Evolutionary conservation across 2,113 vertebrate species (phyloP).

Genomic region (Mesitornis unicolor): DNA sequence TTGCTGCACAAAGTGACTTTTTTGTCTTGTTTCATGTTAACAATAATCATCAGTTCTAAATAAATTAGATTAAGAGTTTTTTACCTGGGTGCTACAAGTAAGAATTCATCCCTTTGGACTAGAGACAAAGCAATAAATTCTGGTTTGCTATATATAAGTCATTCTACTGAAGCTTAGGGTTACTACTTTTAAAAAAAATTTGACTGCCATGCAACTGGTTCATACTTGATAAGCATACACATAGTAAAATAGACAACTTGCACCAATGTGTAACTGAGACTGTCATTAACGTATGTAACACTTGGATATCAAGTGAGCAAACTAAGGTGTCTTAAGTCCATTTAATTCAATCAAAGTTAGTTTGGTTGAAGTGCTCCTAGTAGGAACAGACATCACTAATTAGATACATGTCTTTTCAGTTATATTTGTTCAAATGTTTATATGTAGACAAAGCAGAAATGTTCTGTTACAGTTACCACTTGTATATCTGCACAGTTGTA

Average conservation of each 20-base stretch:
- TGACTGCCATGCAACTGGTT: background rate
- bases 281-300: background rate
- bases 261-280: background rate
- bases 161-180: background rate
- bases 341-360: background rate
- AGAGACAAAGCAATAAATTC: background rate
- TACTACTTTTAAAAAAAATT: background rate
- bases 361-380: background rate
- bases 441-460: background rate
- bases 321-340: background rate
- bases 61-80: background rate
- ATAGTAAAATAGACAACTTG: background rate
- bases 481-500: background rate
- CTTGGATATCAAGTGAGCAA: background rate
- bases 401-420: background rate
- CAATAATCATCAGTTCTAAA: background rate
- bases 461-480: background rate
- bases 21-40: background rate
- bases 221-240: accelerated
- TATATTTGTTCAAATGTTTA: background rate
- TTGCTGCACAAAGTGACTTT: background rate
- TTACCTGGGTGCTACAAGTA: background rate
- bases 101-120: background rate
- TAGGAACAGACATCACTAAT: background rate
- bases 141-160: background rate